Conservation (phyloP, 2,113 vertebrate species). For the Varanus komodoensis region DNA sequence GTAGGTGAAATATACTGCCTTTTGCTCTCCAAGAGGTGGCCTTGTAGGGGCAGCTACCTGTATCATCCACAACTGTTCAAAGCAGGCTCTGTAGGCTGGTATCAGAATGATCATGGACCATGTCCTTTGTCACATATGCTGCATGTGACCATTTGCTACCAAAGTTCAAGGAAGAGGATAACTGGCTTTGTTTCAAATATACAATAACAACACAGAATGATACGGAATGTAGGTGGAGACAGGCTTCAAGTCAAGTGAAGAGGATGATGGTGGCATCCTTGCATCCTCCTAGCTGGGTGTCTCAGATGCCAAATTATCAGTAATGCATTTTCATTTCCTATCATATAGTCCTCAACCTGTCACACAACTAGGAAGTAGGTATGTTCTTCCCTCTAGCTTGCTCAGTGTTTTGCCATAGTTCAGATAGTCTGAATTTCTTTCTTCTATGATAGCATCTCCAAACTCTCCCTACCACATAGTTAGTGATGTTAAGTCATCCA, state of each 20-base stretch:
- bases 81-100: neutral
- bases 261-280: neutral
- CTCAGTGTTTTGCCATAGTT: neutral
- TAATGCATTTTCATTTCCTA: neutral
- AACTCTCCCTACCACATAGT: no score
- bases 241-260: neutral
- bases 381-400: neutral
- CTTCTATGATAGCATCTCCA: no score
- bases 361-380: neutral
- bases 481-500: no score
- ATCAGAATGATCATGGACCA: neutral
- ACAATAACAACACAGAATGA: constrained; percentile 1
- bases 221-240: neutral
- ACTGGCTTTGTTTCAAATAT: constrained; percentile 12
- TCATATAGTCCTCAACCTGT: neutral
- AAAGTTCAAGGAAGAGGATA: neutral
- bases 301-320: neutral
- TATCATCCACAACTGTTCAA: neutral
- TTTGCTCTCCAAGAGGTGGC: no score
- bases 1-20: no score
- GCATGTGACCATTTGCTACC: neutral
- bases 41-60: neutral
- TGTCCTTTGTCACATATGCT: no score
- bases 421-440: no score
- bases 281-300: neutral